Conservation (phyloP, 2,797 vertebrate genomes). For the Novumbra hubbsi region DNA sequence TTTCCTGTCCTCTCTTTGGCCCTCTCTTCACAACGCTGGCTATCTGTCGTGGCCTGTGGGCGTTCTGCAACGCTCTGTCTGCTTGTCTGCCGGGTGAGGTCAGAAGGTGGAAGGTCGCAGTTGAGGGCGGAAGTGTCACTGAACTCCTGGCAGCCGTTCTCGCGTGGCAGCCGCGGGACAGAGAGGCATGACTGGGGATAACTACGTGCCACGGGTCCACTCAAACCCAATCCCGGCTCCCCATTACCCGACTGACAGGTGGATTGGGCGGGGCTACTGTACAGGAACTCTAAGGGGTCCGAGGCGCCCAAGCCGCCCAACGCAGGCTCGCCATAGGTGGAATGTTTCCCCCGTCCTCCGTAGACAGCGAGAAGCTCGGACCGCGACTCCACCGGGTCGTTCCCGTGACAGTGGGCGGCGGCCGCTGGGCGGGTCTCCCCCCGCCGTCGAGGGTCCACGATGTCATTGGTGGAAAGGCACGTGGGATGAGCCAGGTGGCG, state of each 20-base stretch:
- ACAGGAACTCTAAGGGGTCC: conserved; percentile 82
- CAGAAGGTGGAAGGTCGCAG: not conserved
- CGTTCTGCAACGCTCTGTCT: conserved; percentile 21
- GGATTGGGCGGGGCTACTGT: conserved; percentile 53
- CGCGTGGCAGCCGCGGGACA: conserved; percentile 59
- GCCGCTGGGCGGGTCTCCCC: conserved; percentile 21
- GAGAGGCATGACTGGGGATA: conserved; percentile 65
- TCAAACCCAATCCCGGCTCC: conserved; percentile 25
- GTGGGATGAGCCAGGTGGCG: conserved; percentile 85
- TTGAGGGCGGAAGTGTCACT: conserved; percentile 11
- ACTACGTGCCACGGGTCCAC: conserved; percentile 48
- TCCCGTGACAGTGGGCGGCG: conserved; percentile 8
- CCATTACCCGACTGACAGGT: conserved; percentile 33
- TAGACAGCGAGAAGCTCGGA: conserved; percentile 13
- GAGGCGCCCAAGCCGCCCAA: conserved; percentile 42
- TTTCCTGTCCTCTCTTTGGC: conserved; percentile 12
- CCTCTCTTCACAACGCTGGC: conserved; percentile 5
- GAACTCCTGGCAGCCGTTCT: conserved; percentile 68
- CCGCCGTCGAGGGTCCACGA: conserved; percentile 47
- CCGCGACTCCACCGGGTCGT: conserved; percentile 1
- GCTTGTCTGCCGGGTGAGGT: conserved; percentile 29
- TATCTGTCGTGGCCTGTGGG: conserved; percentile 22
- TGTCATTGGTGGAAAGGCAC: conserved; percentile 62
- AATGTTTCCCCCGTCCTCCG: conserved; percentile 22
- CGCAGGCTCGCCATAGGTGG: conserved; percentile 5